phyloP scores from a whole-genome alignment of 2,888 invertebrate species.

The Merodon equestris region DNA sequence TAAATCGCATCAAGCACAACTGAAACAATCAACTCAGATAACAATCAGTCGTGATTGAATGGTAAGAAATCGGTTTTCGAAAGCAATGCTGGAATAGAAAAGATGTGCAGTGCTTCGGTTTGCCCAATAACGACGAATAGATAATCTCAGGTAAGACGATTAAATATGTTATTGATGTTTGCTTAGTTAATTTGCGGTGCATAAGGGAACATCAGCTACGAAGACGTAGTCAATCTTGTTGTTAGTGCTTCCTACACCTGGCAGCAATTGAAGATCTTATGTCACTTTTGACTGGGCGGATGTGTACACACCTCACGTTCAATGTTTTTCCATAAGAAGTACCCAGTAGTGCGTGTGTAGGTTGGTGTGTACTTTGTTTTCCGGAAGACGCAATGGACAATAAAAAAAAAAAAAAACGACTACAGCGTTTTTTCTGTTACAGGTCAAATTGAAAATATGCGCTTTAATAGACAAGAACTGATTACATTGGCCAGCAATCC shows the following conservation, averaged over 20 bases:
- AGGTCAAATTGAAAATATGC: conserved; percentile 81
- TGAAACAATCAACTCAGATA: neutral
- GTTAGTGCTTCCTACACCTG: neutral
- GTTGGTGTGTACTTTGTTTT: neutral
- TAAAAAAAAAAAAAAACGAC: conserved; percentile 18
- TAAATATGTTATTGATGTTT: neutral
- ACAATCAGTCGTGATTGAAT: neutral
- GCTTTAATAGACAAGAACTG: conserved; percentile 94
- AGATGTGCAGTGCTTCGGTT: conserved; percentile 28
- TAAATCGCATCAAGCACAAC: neutral
- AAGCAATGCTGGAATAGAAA: conserved; percentile 1
- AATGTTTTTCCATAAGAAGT: conserved; percentile 14
- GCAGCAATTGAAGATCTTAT: conserved; percentile 1
- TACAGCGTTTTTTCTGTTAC: conserved; percentile 20
- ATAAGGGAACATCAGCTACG: neutral
- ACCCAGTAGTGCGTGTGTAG: neutral
- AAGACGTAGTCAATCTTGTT: neutral
- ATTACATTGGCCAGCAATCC: conserved; percentile 91
- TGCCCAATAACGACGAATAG: conserved; percentile 22
- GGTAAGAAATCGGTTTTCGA: conserved; percentile 1
- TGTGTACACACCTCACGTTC: conserved; percentile 30
- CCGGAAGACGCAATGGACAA: conserved; percentile 25
- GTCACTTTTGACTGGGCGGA: conserved; percentile 1
- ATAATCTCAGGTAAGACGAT: conserved; percentile 14
- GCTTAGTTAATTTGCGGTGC: neutral